Conservation (phyloP, 2,797 vertebrate genomes). For the Bovichtus diacanthus region DNA sequence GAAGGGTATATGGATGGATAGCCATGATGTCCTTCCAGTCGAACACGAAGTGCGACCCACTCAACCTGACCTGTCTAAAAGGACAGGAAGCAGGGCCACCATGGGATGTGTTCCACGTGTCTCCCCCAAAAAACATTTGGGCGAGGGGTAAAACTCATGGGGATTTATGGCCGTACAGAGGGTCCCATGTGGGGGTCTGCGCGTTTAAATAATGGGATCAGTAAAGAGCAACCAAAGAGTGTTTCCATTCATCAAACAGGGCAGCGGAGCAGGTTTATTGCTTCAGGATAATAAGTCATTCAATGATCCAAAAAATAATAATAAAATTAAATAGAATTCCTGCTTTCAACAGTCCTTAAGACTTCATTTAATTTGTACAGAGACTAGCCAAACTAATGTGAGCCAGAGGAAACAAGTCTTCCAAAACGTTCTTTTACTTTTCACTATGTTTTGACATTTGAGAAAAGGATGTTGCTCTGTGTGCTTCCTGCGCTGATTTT, state of each 20-base stretch:
- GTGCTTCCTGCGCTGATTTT: conserved; percentile 32
- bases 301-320: conserved; percentile 8
- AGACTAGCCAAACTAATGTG: conserved; percentile 45
- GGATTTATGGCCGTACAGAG: conserved; percentile 43
- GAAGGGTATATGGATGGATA: conserved; percentile 41
- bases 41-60: conserved; percentile 39
- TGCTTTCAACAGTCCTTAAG: conserved; percentile 30
- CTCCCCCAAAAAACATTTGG: conserved; percentile 31
- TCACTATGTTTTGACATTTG: conserved; percentile 47
- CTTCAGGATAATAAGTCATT: conserved; percentile 11
- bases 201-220: conserved; percentile 27
- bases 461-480: conserved; percentile 39
- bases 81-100: conserved; percentile 44
- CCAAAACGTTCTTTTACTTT: conserved; percentile 23
- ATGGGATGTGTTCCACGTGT: conserved; percentile 60
- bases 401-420: conserved; percentile 45
- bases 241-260: conserved; percentile 40
- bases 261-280: conserved; percentile 26
- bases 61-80: conserved; percentile 58
- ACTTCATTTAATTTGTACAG: conserved; percentile 44
- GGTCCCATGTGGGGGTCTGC: background rate
- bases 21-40: conserved; percentile 16
- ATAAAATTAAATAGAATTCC: conserved; percentile 5
- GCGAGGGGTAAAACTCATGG: conserved; percentile 3
- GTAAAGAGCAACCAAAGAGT: conserved; percentile 32